Conservation (phyloP, 2,113 vertebrate species). For the Heterocephalus glaber region DNA sequence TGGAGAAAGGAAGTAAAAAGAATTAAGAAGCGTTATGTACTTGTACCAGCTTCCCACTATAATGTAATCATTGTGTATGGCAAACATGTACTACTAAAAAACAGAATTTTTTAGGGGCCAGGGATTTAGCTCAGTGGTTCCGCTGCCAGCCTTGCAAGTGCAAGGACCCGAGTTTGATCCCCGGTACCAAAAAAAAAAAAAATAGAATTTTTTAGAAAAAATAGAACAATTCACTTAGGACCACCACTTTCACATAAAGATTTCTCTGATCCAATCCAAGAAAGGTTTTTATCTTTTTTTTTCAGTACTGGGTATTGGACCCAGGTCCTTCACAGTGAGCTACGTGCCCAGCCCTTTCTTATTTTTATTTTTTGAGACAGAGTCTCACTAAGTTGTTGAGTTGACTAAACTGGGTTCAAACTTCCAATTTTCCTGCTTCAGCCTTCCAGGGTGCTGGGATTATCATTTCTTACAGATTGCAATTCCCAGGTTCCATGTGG, state of each 20-base stretch:
- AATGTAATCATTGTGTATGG: not conserved
- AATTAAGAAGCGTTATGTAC: not conserved
- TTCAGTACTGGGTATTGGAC: not conserved
- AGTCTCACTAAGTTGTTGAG: not conserved
- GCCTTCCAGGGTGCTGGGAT: not conserved
- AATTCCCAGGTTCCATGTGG: not conserved
- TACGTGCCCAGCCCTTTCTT: not conserved
- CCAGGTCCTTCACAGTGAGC: not conserved
- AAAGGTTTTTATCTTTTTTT: not conserved
- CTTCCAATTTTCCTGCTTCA: not conserved
- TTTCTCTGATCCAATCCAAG: slow-evolving; percentile 18
- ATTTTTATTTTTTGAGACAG: not conserved
- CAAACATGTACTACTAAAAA: not conserved
- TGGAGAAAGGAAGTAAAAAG: not conserved
- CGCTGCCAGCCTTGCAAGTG: too few species aligned
- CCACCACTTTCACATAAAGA: slow-evolving; percentile 27
- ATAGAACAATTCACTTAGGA: not conserved
- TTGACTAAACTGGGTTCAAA: not conserved
- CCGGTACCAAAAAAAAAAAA: too few species aligned
- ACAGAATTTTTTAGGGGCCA: not conserved
- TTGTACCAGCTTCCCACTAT: not conserved
- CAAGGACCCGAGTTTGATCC: too few species aligned
- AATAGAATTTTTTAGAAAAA: not conserved
- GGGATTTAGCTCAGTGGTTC: too few species aligned
- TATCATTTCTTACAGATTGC: slow-evolving; percentile 18